A percentile compares a stretch with the other conserved stretches of the same genome.
phyloP scores from a whole-genome alignment of 2,113 vertebrate genomes.

The Gopherus flavomarginatus region DNA sequence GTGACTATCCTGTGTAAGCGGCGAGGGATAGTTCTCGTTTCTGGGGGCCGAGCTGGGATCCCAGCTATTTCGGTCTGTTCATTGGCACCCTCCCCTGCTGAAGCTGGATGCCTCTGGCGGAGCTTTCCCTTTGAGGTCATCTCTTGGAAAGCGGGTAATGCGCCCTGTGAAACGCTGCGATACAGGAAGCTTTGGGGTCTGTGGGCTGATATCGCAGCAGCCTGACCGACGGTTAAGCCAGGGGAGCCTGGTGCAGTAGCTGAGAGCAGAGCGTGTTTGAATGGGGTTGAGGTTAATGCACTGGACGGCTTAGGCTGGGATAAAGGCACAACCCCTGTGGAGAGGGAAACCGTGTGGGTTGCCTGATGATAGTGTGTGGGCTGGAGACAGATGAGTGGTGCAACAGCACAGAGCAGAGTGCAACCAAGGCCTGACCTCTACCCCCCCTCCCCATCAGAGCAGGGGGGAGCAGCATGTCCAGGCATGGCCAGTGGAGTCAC shows the following conservation, averaged over 20 bases:
- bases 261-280: too few relatives aligned
- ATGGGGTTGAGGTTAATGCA: not conserved
- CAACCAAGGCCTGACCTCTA: not conserved
- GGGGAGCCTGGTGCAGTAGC: rapidly evolving
- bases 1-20: constrained; percentile 23
- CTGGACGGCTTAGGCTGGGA: not conserved
- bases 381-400: not conserved
- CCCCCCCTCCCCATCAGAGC: not conserved
- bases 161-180: rapidly evolving
- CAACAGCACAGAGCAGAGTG: not conserved
- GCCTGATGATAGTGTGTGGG: not conserved
- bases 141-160: not conserved
- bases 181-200: not conserved
- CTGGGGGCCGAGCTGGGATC: not conserved
- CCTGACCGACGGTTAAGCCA: not conserved
- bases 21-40: not conserved
- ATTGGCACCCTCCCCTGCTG: not conserved
- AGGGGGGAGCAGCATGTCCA: not conserved
- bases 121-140: not conserved
- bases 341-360: not conserved
- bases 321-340: not conserved
- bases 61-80: not conserved
- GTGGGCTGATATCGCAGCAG: not conserved
- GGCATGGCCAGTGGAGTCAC: not conserved
- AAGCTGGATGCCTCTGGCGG: rapidly evolving